These are phyloP conservation scores for Axis porcinus DNA, from an alignment of 2,113 vertebrate species.

Conservation along the genomic window DNA sequence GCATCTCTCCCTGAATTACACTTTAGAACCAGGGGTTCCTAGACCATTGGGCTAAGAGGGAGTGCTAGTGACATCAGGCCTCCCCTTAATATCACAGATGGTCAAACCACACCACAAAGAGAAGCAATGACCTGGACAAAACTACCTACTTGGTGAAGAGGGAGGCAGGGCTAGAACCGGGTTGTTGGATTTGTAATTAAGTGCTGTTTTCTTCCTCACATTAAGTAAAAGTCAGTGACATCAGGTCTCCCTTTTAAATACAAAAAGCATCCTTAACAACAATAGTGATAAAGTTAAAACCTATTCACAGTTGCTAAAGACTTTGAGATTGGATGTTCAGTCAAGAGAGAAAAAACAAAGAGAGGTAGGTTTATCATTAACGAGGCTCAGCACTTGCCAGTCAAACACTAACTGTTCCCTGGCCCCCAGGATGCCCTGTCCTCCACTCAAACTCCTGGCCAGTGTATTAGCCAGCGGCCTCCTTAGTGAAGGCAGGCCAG, in stretches of 20 bases:
- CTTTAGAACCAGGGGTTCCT: not conserved
- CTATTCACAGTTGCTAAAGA: not conserved
- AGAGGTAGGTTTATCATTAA: not conserved
- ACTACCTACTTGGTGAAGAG: not conserved
- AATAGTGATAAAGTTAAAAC: not conserved
- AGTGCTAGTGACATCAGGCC: not conserved
- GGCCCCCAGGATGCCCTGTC: not conserved
- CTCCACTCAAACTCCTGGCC: not conserved
- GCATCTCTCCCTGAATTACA: not conserved
- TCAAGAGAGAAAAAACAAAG: not conserved
- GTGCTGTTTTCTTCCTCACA: not conserved
- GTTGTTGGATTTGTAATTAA: not conserved
- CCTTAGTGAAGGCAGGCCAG: not conserved
- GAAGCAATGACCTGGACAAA: not conserved
- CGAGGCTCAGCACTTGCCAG: not conserved
- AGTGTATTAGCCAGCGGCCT: not conserved
- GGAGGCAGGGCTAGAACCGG: not conserved
- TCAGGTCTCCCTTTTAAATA: not conserved
- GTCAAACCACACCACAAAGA: not conserved
- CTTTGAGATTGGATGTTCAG: not conserved
- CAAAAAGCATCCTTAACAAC: not conserved
- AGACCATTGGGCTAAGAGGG: not conserved
- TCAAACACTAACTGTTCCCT: not conserved
- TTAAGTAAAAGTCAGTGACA: not conserved
- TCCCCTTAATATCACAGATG: not conserved